These are phyloP conservation scores for Acridotheres tristis DNA, from an alignment of 2,797 vertebrate genomes.

Conservation along the genomic window DNA sequence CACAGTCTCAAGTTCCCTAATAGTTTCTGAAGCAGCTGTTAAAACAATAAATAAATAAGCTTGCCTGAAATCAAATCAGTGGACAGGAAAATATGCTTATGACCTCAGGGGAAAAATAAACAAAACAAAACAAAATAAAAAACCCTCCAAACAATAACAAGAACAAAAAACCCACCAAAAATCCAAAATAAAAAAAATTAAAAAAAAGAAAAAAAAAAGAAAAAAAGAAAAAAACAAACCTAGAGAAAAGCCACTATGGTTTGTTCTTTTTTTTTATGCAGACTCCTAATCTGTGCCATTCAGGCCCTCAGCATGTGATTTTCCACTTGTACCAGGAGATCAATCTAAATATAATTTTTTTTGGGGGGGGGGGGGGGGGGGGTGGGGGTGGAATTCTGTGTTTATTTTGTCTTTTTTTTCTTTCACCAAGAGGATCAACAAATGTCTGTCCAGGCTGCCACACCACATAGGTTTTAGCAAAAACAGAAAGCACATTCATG, in stretches of 20 bases:
- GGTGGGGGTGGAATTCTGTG: accelerated
- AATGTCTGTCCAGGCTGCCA: background rate
- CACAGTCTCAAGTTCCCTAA: background rate
- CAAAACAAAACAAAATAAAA: background rate
- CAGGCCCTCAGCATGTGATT: background rate
- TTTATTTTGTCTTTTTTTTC: background rate
- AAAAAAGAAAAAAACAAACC: too few relatives aligned
- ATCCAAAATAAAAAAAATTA: background rate
- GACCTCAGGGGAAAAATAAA: background rate
- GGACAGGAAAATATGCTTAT: background rate
- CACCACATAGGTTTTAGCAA: background rate
- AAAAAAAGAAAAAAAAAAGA: too few relatives aligned
- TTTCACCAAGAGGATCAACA: background rate
- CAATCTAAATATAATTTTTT: background rate
- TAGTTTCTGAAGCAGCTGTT: background rate
- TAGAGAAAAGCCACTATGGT: background rate
- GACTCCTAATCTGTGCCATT: background rate
- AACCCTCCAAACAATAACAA: too few relatives aligned
- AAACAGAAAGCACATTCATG: background rate
- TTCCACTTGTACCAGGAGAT: background rate
- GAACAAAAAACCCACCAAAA: background rate
- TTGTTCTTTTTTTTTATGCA: background rate
- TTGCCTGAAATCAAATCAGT: background rate
- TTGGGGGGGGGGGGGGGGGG: too few relatives aligned
- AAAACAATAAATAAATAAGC: conserved; percentile 10